These are phyloP conservation scores for Cyprinodon diabolis DNA, from an alignment of 2,797 vertebrate genomes.

Conservation along the genomic window DNA sequence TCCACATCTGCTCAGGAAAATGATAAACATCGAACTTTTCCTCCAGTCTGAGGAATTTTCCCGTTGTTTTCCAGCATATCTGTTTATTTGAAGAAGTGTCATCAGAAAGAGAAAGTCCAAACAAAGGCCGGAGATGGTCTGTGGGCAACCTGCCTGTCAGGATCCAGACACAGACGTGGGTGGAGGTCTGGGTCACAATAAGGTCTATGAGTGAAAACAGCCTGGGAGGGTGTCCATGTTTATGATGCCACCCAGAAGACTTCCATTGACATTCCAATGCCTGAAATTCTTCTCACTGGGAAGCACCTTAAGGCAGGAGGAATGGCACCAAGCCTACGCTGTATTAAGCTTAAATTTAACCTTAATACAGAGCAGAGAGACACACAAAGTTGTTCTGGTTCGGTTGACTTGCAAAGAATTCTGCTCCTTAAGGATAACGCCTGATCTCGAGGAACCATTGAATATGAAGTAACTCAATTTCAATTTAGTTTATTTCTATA, in stretches of 20 bases:
- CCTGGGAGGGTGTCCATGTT: constrained; percentile 42
- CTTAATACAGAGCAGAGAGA: not conserved
- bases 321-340: not conserved
- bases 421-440: not conserved
- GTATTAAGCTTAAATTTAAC: not conserved
- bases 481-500: no score
- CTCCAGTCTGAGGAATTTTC: constrained; percentile 51
- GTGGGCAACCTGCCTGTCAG: constrained; percentile 43
- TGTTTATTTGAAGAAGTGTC: constrained; percentile 80
- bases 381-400: not conserved
- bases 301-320: not conserved
- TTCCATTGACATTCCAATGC: constrained; percentile 11
- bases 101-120: constrained; percentile 76
- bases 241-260: constrained; percentile 60
- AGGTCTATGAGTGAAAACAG: constrained; percentile 21
- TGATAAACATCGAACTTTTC: constrained; percentile 34
- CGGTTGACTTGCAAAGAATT: not conserved
- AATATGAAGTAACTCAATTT: no score
- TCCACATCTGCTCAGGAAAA: constrained; percentile 58
- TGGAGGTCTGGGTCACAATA: constrained; percentile 45
- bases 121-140: constrained; percentile 65
- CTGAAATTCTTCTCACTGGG: not conserved
- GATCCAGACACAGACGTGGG: constrained; percentile 47
- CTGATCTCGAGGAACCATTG: not conserved
- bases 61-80: constrained; percentile 52